These are phyloP conservation scores for Linnaemya vulpina DNA, from an alignment of 2,888 invertebrate genomes.

Conservation along the genomic window DNA sequence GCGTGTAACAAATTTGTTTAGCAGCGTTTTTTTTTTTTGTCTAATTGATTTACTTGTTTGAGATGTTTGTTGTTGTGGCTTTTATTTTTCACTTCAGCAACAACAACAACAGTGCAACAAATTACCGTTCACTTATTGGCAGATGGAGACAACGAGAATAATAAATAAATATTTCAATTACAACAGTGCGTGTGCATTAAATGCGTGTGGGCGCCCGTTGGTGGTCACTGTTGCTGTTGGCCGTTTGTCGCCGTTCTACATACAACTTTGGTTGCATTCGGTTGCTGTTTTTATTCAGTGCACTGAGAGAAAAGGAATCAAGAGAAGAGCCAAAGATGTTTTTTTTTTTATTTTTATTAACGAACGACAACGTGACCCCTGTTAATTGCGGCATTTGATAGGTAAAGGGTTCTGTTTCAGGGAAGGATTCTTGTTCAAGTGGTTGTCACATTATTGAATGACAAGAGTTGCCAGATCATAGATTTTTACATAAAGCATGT, in stretches of 20 bases:
- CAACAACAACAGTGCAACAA: conserved; percentile 35
- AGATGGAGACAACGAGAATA: conserved; percentile 45
- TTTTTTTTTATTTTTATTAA: no score
- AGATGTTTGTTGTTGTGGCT: conserved; percentile 14
- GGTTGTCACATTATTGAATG: no score
- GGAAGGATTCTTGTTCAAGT: no score
- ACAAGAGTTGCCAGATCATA: no score
- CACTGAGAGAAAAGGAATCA: conserved; percentile 29
- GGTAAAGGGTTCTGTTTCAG: no score
- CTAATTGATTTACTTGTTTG: conserved; percentile 53
- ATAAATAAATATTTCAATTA: conserved; percentile 42
- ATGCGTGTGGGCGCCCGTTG: conserved; percentile 69
- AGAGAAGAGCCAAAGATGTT: background rate
- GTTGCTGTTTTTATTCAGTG: conserved; percentile 8
- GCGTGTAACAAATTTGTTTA: conserved; percentile 12
- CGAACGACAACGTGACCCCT: no score
- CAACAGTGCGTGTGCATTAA: conserved; percentile 47
- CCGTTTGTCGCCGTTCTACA: conserved; percentile 46
- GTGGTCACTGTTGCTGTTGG: conserved; percentile 51
- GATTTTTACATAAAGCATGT: no score
- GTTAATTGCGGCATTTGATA: no score
- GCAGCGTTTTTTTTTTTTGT: conserved; percentile 11
- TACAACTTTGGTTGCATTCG: conserved; percentile 26
- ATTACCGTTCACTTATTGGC: conserved; percentile 60
- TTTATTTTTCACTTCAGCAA: conserved; percentile 18